phyloP scores from a whole-genome alignment of 2,113 vertebrate species.

The Chloebia gouldiae region DNA sequence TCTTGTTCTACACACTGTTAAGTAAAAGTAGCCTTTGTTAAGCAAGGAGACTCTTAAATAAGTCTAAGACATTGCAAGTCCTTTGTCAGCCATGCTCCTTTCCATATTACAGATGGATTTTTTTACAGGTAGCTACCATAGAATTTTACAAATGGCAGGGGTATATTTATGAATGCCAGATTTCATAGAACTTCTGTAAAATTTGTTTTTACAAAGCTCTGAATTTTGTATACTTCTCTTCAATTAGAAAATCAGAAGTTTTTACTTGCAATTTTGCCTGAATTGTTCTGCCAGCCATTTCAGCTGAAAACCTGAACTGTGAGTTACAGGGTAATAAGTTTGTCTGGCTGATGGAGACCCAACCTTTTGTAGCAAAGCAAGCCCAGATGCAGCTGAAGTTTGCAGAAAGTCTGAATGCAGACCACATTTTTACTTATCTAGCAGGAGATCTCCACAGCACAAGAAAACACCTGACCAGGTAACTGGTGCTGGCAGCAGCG shows the following conservation, averaged over 20 bases:
- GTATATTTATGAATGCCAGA: neutral
- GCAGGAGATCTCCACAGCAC: neutral
- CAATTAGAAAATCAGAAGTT: neutral
- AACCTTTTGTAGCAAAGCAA: neutral
- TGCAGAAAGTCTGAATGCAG: neutral
- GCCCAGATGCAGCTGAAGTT: neutral
- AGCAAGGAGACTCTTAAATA: neutral
- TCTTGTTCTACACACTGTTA: neutral
- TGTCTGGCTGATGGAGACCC: neutral
- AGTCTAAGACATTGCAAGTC: neutral
- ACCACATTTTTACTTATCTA: neutral
- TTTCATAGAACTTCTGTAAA: neutral
- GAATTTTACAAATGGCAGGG: neutral
- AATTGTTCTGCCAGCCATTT: neutral
- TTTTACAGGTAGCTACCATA: neutral
- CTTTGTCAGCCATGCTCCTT: neutral
- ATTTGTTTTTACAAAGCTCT: neutral
- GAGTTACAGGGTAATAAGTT: neutral
- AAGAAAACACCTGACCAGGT: neutral
- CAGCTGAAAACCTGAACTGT: neutral
- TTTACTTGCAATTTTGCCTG: neutral
- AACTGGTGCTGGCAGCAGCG: neutral
- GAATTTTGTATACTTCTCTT: neutral
- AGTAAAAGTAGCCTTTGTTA: conserved; percentile 1
- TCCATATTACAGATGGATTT: neutral